Base-by-base conservation (phyloP, 2,888 invertebrate species). In the Hypolimnas misippus region DNA sequence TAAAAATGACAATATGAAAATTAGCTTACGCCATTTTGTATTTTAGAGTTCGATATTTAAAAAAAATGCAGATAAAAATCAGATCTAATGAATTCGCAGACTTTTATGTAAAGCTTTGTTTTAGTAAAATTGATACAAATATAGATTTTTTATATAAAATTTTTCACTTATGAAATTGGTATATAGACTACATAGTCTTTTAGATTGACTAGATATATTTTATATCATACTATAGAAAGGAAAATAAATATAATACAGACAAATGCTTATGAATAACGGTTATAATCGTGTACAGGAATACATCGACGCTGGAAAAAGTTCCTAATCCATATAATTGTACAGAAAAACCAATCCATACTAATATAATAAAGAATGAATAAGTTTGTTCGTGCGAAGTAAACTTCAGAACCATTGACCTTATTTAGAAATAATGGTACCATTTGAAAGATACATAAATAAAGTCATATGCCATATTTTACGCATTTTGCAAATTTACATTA, bases 71-170 rank as follows among this genome's bases (percentile, higher is more conserved):
- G 10, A 46, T 46, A 46, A 49, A 42, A 46, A 46, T 62, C 51
- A 62, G 62, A 65, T 65, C 62, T 52, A 33, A 50, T 14, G 21
- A 25, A 49, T 49, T 49, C 46, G 44, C 49, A 60, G 60, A 64
- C 51, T 62, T 49, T 57, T 29, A 12, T 42, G 46, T 63, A 63
- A 25, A 63, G 50, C 33, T 55, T 54, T 51, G 14, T 25, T 25
- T n/a, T 31, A 54, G 50, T 58, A 63, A 54, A 52, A 54, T 44
- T 21, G 53, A 51, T 59, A 59, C 2, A 59, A 58, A 59, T 59
- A 55, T 63, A 49, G 49, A 49, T 49, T 49, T n/a, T 42, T 49
- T 49, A 49, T 49, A 49, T 49, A 49, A 49, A 49, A 42, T 42
- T 49, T 29, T 49, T 49, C 12, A 7, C n/a, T 25, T 29, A 29